Conservation (phyloP, 1,140 invertebrate genomes). For the Leptopilina boulardi region DNA sequence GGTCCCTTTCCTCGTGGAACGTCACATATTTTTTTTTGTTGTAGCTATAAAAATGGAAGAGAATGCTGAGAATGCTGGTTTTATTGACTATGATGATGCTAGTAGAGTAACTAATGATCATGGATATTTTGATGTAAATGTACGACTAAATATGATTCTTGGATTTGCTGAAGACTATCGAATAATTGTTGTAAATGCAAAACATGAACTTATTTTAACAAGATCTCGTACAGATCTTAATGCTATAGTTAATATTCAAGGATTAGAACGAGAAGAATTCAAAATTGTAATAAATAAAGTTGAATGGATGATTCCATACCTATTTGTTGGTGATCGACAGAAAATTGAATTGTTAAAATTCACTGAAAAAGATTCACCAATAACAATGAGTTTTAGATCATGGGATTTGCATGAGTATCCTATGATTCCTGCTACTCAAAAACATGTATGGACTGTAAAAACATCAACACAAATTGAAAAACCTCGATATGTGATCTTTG, state of each 20-base stretch:
- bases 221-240: background rate
- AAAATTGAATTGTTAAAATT: slow-evolving; percentile 52
- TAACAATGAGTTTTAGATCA: slow-evolving; percentile 59
- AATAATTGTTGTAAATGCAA: too few relatives aligned
- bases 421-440: slow-evolving; percentile 52
- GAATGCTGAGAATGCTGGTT: too few relatives aligned
- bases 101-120: too few relatives aligned
- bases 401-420: slow-evolving; percentile 67
- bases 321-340: slow-evolving; percentile 42
- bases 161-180: too few relatives aligned
- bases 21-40: too few relatives aligned
- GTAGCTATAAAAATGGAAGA: too few relatives aligned
- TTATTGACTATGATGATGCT: too few relatives aligned
- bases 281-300: slow-evolving; percentile 48
- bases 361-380: slow-evolving; percentile 52
- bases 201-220: too few relatives aligned
- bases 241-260: background rate
- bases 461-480: slow-evolving; percentile 47
- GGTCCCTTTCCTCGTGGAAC: too few relatives aligned
- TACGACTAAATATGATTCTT: too few relatives aligned
- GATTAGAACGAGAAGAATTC: slow-evolving; percentile 27
- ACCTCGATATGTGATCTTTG: slow-evolving; percentile 54
- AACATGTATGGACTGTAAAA: slow-evolving; percentile 55
- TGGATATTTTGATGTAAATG: too few relatives aligned
- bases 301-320: slow-evolving; percentile 50